Conservation (phyloP, 2,888 invertebrate species). For the Frankliniella intonsa region DNA sequence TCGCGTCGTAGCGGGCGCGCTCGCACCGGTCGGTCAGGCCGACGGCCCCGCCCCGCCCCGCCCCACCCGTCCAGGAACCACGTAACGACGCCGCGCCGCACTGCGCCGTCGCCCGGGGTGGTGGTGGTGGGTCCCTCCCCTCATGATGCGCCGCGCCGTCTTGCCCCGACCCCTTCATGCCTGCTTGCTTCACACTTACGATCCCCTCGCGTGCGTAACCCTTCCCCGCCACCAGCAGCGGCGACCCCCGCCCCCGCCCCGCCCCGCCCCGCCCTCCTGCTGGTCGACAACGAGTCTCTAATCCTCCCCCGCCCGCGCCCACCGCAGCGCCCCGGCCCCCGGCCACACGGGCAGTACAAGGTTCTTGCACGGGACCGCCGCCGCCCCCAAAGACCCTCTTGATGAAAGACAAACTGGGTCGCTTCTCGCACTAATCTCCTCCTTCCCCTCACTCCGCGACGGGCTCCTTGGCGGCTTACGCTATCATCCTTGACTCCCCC, state of each 20-base stretch:
- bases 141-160: no score
- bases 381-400: not conserved
- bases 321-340: no score
- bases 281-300: no score
- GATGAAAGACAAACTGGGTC: slow-evolving; percentile 26
- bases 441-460: not conserved
- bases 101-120: no score
- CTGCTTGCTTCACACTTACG: no score
- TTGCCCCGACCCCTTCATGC: no score
- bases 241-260: not conserved
- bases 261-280: not conserved
- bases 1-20: not conserved
- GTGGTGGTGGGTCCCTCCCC: no score
- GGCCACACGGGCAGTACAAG: not conserved
- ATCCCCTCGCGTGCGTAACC: no score
- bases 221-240: not conserved
- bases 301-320: no score
- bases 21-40: not conserved
- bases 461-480: not conserved
- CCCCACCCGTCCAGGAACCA: not conserved
- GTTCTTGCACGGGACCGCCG: not conserved
- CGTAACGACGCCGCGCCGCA: no score
- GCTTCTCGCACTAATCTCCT: not conserved
- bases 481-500: not conserved
- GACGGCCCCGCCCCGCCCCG: not conserved